phyloP scores from a whole-genome alignment of 1,140 invertebrate species.

The Geopemphigus sp. region DNA sequence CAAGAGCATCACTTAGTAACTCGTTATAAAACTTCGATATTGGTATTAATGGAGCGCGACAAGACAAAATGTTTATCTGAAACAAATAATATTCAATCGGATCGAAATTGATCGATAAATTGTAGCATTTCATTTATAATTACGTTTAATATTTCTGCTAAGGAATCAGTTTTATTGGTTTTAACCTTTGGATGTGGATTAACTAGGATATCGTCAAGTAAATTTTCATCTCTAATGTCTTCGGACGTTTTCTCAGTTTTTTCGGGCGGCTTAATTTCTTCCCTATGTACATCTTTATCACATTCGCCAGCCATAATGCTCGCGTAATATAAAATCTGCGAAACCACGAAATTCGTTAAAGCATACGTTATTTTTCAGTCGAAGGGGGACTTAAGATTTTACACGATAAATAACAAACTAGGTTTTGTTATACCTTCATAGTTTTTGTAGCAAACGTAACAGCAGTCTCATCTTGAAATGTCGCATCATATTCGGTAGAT shows the following conservation, averaged over 20 bases:
- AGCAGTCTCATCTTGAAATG: slow-evolving; percentile 79
- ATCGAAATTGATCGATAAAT: neutral
- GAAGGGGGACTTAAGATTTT: too few relatives aligned
- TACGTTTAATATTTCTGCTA: slow-evolving; percentile 56
- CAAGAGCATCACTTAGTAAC: slow-evolving; percentile 83
- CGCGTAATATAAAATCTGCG: slow-evolving; percentile 84
- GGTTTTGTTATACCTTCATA: slow-evolving; percentile 61
- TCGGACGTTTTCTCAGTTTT: slow-evolving; percentile 17
- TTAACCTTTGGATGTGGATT: slow-evolving; percentile 39
- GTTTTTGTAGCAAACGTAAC: slow-evolving; percentile 79
- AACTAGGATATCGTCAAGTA: slow-evolving; percentile 28
- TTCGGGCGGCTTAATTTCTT: slow-evolving; percentile 18
- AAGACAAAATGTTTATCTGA: slow-evolving; percentile 74
- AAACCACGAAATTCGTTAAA: slow-evolving; percentile 33
- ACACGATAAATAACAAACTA: too few relatives aligned
- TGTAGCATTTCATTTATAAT: neutral
- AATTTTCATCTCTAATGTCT: slow-evolving; percentile 35
- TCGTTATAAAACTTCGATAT: slow-evolving; percentile 93
- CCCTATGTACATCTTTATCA: slow-evolving; percentile 59
- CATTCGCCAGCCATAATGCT: slow-evolving; percentile 79
- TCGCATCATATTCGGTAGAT: slow-evolving; percentile 68
- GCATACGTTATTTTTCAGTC: too few relatives aligned
- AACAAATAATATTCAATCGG: slow-evolving; percentile 56
- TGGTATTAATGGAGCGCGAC: slow-evolving; percentile 75
- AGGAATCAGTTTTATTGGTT: slow-evolving; percentile 58